Evolutionary conservation across 2,888 invertebrate genomes (phyloP).

Genomic region (Plagodis pulveraria): DNA sequence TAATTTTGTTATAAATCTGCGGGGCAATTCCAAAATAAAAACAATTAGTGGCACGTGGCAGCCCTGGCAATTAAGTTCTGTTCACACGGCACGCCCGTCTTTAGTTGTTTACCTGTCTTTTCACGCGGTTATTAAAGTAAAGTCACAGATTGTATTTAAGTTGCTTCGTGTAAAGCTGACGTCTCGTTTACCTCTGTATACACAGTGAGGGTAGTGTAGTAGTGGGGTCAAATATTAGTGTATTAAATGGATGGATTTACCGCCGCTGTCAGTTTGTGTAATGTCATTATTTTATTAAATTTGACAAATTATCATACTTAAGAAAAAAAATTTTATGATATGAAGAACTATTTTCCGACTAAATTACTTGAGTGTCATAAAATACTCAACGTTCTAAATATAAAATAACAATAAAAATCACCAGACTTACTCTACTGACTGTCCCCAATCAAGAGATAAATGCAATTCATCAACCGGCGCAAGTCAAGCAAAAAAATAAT

Average conservation of each 20-base stretch:
- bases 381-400: too few relatives aligned
- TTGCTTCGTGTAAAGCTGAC: slow-evolving; percentile 21
- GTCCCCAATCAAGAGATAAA: slow-evolving; percentile 11
- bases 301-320: too few relatives aligned
- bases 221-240: slow-evolving; percentile 22
- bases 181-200: slow-evolving; percentile 34
- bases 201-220: slow-evolving; percentile 31
- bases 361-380: too few relatives aligned
- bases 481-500: slow-evolving; percentile 38
- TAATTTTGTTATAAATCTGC: slow-evolving; percentile 67
- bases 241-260: slow-evolving; percentile 23
- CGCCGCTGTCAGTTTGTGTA: not conserved
- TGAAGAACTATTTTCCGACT: too few relatives aligned
- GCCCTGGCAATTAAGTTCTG: slow-evolving; percentile 54
- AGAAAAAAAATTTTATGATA: too few relatives aligned
- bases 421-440: not conserved
- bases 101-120: slow-evolving; percentile 57
- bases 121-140: slow-evolving; percentile 37
- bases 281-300: too few relatives aligned
- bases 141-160: not conserved
- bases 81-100: slow-evolving; percentile 53
- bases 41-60: slow-evolving; percentile 75
- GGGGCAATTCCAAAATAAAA: slow-evolving; percentile 51
- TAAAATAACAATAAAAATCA: too few relatives aligned
- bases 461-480: slow-evolving; percentile 32